Evolutionary conservation across 2,113 vertebrate genomes (phyloP).

Genomic region (Pongo abelii): DNA sequence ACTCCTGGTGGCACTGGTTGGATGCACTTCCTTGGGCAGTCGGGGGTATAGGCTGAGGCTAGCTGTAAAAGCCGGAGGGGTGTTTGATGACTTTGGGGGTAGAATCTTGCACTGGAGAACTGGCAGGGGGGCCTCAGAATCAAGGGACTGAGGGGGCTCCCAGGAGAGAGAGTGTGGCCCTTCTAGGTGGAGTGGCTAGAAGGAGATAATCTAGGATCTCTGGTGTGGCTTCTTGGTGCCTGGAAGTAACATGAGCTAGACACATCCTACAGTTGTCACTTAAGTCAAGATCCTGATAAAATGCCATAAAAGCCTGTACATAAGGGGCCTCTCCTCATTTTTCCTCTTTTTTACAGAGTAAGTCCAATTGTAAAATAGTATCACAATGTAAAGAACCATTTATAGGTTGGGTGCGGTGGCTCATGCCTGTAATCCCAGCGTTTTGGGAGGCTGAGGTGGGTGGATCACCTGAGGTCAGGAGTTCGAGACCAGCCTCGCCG

Average conservation of each 20-base stretch:
- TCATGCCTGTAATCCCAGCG: no score
- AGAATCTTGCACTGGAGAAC: no score
- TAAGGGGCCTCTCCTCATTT: not conserved
- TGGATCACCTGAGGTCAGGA: no score
- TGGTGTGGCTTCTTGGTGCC: not conserved
- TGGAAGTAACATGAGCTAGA: not conserved
- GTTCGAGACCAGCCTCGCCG: no score
- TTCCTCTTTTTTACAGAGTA: not conserved
- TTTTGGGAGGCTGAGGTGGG: no score
- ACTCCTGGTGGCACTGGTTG: not conserved
- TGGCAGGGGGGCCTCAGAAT: no score
- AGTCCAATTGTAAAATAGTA: not conserved
- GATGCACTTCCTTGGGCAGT: not conserved
- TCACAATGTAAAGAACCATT: no score
- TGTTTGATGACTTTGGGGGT: no score
- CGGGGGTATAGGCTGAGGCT: not conserved
- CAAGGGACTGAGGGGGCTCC: no score
- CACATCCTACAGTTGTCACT: not conserved
- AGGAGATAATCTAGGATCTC: not conserved
- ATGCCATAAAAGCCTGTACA: not conserved
- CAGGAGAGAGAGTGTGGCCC: no score
- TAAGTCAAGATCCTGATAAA: not conserved
- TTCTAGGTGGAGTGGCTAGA: not conserved
- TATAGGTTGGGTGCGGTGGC: no score
- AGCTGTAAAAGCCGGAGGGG: not conserved